Evolutionary conservation across 2,113 vertebrate genomes (phyloP).

Genomic region (Puma concolor): DNA sequence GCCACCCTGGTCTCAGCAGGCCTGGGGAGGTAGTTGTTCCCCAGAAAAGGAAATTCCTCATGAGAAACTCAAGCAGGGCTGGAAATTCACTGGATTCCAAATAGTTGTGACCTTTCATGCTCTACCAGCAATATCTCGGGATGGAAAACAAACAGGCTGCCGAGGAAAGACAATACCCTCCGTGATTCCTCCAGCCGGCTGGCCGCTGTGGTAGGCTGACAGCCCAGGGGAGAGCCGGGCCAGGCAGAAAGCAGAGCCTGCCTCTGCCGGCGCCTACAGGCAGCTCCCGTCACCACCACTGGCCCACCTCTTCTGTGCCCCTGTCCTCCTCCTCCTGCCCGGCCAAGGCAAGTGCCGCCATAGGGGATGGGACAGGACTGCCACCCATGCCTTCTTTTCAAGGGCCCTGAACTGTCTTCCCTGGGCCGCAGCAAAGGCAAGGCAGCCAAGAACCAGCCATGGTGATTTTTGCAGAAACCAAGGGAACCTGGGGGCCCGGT

Average conservation of each 20-base stretch:
- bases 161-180: constrained; percentile 32
- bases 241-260: not conserved
- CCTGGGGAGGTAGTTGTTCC: constrained; percentile 42
- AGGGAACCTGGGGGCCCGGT: not conserved
- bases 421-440: not conserved
- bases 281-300: not conserved
- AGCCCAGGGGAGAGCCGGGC: not conserved
- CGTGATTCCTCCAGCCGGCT: not conserved
- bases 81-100: constrained; percentile 75
- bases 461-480: not conserved
- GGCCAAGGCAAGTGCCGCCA: not conserved
- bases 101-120: constrained; percentile 74
- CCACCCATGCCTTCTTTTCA: not conserved
- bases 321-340: not conserved
- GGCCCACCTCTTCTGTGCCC: too few species aligned
- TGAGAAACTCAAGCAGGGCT: constrained; percentile 57
- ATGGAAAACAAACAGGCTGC: constrained; percentile 67
- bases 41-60: constrained; percentile 75
- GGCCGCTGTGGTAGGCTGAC: not conserved
- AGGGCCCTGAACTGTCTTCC: not conserved
- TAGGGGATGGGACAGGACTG: not conserved
- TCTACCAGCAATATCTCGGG: constrained; percentile 60
- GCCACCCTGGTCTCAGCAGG: not conserved
- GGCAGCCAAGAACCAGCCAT: not conserved
- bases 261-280: not conserved